Base-by-base conservation (phyloP, 2,113 vertebrate species). In the Python bivittatus region DNA sequence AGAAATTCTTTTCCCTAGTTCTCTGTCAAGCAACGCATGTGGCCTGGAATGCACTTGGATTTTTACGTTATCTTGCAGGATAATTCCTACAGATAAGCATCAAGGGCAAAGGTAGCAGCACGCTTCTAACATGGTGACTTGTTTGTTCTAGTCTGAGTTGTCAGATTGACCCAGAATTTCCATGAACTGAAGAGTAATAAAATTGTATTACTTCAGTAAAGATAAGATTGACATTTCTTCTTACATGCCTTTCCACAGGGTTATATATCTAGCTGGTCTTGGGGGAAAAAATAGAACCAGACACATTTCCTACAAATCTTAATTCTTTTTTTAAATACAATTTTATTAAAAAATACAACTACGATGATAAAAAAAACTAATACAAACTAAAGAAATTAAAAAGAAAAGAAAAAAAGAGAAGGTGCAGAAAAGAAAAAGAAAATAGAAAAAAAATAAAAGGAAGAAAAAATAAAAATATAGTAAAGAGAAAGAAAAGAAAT, bases 81-180 rank as follows among this genome's bases (percentile, higher is more conserved):
- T 29, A 54, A 85, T 48, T 33, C 20, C 33, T 61, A 29, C 33
- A 88, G 91, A 94, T 95, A 94, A 95, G 89, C 61, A 33, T 56
- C 8, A 2, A 79, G 44, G 85, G 92, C 94, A 95, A 96, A 95
- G 94, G 93, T 96, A 87, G 93, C 68, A 79, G 61, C 20, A 44
- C 72, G 60, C 79, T 89, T 91, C 44, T 93, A 56, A 22, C 27
- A 60, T 85, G 33, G 6, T 89, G 38, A 79, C 1, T 0, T 93
- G 53, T 93, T 95, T 95, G 64, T 93, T 95, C 91, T 86, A 94
- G 54, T 57, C 38, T 56, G 20, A 83, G 44, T 17, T 90, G 64
- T 91, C 42, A 68, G 17, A 56, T 22, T 68, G 64, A 93, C n/a
- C 53, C 56, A 0, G 54, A 53, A 44, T 44, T 94, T 88, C 53